Conservation (phyloP, 2,113 vertebrate genomes). For the Parus major region DNA sequence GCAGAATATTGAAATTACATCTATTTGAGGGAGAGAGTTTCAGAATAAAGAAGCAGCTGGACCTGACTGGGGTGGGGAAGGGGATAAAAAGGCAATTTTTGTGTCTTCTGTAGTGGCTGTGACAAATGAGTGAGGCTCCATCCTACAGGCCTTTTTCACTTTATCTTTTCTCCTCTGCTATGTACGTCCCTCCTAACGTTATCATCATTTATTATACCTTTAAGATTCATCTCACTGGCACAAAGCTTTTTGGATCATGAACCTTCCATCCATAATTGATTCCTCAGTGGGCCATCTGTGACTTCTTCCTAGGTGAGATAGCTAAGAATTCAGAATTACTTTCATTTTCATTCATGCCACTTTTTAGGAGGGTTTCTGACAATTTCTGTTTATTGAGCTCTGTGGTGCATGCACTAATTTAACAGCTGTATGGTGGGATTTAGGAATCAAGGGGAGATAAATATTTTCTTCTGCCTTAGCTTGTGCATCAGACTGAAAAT, state of each 20-base stretch:
- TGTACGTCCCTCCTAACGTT: not conserved
- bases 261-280: slow-evolving; percentile 29
- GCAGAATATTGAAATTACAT: not conserved
- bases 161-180: not conserved
- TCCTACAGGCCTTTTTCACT: not conserved
- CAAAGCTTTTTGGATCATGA: slow-evolving; percentile 15
- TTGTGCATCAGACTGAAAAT: not conserved
- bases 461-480: not conserved
- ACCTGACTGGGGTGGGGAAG: not conserved
- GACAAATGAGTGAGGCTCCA: not conserved
- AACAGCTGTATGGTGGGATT: not conserved
- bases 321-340: slow-evolving; percentile 13
- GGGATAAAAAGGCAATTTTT: not conserved
- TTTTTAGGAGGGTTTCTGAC: not conserved
- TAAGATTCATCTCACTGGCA: slow-evolving; percentile 6
- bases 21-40: not conserved
- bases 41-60: not conserved
- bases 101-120: not conserved
- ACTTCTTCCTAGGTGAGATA: slow-evolving; percentile 2
- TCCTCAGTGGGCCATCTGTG: not conserved
- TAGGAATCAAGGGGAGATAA: not conserved
- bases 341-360: not conserved
- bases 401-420: not conserved
- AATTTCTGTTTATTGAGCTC: not conserved
- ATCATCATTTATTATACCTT: not conserved